Evolutionary conservation across 2,113 vertebrate genomes (phyloP).

Genomic region (Baryphthengus martii): DNA sequence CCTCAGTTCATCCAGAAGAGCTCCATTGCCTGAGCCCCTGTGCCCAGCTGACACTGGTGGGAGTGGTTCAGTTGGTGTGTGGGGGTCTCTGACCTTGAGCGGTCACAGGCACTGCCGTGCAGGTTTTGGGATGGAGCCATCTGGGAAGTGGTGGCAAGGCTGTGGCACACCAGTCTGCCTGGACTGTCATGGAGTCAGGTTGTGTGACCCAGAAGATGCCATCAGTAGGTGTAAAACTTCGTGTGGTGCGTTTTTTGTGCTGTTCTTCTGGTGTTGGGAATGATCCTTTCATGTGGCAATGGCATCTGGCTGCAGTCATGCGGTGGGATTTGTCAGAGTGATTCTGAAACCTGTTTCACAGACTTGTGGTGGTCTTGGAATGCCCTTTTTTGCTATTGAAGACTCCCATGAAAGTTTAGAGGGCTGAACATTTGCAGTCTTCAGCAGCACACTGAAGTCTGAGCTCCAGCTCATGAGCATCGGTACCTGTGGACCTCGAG

Average conservation of each 20-base stretch:
- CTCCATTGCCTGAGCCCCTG: neutral
- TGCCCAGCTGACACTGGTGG: neutral
- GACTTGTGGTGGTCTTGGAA: neutral
- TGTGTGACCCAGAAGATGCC: neutral
- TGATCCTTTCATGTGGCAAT: neutral
- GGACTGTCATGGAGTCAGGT: neutral
- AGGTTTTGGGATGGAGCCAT: neutral
- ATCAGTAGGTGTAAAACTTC: neutral
- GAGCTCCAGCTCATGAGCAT: neutral
- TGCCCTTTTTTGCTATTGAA: neutral
- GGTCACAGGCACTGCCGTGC: neutral
- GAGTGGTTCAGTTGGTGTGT: rapidly evolving
- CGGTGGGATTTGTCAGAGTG: neutral
- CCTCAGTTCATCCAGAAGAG: neutral
- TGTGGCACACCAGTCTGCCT: neutral
- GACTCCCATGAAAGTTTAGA: neutral
- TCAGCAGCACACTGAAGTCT: neutral
- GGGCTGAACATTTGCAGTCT: neutral
- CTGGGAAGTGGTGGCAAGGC: neutral
- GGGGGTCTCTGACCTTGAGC: neutral
- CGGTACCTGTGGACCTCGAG: neutral
- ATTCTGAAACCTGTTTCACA: neutral
- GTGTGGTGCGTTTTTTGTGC: neutral
- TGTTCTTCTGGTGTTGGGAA: neutral
- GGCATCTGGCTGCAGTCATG: neutral